These are phyloP conservation scores for Ligdia adustata DNA, from an alignment of 2,888 invertebrate genomes.

Conservation along the genomic window DNA sequence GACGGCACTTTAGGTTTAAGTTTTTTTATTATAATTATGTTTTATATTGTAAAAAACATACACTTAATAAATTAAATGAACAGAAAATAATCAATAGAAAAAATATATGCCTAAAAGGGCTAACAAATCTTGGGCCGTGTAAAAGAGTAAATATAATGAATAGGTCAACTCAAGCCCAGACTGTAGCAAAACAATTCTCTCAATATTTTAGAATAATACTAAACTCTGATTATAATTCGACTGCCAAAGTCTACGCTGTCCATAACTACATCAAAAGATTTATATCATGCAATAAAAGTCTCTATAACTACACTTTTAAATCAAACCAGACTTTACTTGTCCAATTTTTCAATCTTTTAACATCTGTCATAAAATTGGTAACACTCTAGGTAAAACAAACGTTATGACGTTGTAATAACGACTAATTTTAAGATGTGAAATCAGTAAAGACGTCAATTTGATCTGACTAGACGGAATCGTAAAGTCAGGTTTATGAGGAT, in stretches of 20 bases:
- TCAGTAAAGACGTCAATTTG: slow-evolving; percentile 38
- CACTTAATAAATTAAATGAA: no score
- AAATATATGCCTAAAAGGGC: no score
- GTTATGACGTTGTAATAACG: slow-evolving; percentile 10
- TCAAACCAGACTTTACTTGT: slow-evolving; percentile 32
- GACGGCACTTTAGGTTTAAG: no score
- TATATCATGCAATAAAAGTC: slow-evolving; percentile 28
- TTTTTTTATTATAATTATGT: no score
- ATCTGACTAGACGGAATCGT: slow-evolving; percentile 66
- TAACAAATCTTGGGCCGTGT: no score
- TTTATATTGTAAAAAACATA: no score
- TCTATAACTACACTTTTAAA: slow-evolving; percentile 27
- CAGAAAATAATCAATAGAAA: no score
- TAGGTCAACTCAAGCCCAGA: no score
- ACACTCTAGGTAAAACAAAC: slow-evolving; percentile 5
- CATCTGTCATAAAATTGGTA: slow-evolving; percentile 8
- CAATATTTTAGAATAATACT: no score
- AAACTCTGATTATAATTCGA: slow-evolving; percentile 15
- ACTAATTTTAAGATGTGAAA: slow-evolving; percentile 7
- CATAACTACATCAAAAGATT: slow-evolving; percentile 18
- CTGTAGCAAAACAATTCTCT: no score
- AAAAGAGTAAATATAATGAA: no score
- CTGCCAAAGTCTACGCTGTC: slow-evolving; percentile 11
- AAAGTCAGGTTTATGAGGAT: slow-evolving; percentile 59
- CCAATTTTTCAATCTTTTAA: slow-evolving; percentile 26